Percentiles rank a stretch among this genome's conserved stretches.
Conservation (phyloP, 2,888 invertebrate species). For the Ischnura elegans region DNA sequence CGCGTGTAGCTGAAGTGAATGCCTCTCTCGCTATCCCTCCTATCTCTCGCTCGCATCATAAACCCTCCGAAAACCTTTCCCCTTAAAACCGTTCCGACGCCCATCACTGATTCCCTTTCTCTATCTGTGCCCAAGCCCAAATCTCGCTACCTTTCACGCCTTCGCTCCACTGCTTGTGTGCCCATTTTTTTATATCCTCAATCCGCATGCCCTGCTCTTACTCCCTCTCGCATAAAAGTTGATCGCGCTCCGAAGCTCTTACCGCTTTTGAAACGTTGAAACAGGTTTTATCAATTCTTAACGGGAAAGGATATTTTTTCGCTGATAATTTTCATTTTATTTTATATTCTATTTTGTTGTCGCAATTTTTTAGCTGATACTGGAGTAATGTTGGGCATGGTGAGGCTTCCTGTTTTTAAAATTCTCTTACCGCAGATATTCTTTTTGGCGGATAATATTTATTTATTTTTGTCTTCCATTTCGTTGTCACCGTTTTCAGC, state of each 20-base stretch:
- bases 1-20: background rate
- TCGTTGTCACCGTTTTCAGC: too few relatives aligned
- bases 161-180: background rate
- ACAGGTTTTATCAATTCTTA: background rate
- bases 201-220: background rate
- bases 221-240: background rate
- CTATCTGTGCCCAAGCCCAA: background rate
- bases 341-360: too few relatives aligned
- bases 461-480: too few relatives aligned
- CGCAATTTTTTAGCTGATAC: too few relatives aligned
- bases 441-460: too few relatives aligned
- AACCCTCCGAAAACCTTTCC: background rate
- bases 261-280: background rate
- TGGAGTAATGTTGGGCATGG: too few relatives aligned
- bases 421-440: too few relatives aligned
- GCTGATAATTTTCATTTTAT: background rate
- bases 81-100: background rate
- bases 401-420: too few relatives aligned
- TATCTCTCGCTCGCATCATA: background rate
- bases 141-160: background rate
- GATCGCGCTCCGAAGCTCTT: background rate
- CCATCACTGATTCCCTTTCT: background rate
- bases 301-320: background rate
- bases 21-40: background rate
- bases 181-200: background rate